Evolutionary conservation across 2,797 vertebrate species (phyloP), one percentile per base, ranked within the genome.

Genomic region (Acanthis flammea): DNA sequence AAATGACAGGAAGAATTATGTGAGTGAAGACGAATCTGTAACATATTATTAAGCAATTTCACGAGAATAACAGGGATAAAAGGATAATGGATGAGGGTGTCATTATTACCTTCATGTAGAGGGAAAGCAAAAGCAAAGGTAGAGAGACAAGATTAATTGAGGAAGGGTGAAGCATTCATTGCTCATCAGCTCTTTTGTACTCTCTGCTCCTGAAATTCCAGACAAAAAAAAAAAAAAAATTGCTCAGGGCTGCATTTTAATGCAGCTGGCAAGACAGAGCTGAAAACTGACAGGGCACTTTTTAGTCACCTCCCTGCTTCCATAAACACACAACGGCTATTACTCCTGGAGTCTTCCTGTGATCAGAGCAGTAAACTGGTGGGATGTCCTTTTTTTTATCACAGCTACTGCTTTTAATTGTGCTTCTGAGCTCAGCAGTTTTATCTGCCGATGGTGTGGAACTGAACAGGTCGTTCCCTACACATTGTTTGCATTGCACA

Each of bases 111-210:
- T 98, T 98, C 98, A 98, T 98, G 98, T 98, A 98, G 98, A 98
- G 98, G 98, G 98, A 98, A 98, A 98, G 97, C 98, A 97, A 98
- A 98, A 98, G 98, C 98, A 98, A 99, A 99, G 98, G 99, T 99
- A 98, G 98, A 98, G 97, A 98, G 99, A 99, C 99, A 98, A 99
- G 99, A 99, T 99, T 99, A 99, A 99, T 99, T 98, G 99, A 98
- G 98, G 98, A 98, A 98, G 98, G 98, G 98, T 96, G 97, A 97
- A 96, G 97, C 97, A 96, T 97, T 98, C 98, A 98, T 98, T 98
- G 98, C 98, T 98, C 98, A 98, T 98, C 97, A 98, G 98, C 97
- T 98, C 98, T 97, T 98, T 98, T 98, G 97, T 98, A 97, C 96
- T 97, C 97, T 91, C 83, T 96, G 96, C 96, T 97, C 97, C 97